Conservation (phyloP, 2,888 invertebrate species). For the Oxystoma pomonae region DNA sequence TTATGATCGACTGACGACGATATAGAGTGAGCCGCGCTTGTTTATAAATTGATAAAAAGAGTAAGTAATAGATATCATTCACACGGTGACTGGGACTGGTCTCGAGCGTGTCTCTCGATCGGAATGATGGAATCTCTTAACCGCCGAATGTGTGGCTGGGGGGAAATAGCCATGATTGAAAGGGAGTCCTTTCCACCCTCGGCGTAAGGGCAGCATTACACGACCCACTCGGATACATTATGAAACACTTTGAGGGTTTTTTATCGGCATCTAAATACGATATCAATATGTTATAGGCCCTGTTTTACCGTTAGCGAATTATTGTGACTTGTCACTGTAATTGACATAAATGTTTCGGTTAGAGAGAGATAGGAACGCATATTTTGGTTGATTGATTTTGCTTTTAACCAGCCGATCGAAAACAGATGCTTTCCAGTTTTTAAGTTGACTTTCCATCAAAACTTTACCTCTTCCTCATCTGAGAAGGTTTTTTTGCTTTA, state of each 20-base stretch:
- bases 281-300: slow-evolving; percentile 45
- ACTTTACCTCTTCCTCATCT: no score
- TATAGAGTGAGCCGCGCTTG: no score
- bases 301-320: slow-evolving; percentile 30
- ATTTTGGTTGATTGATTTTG: no score
- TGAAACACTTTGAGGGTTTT: slow-evolving; percentile 49
- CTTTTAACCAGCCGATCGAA: no score
- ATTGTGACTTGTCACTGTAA: slow-evolving; percentile 33
- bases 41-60: slow-evolving; percentile 22
- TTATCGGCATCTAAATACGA: slow-evolving; percentile 49
- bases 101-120: slow-evolving; percentile 50
- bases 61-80: slow-evolving; percentile 44
- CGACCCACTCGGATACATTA: slow-evolving; percentile 43
- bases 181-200: slow-evolving; percentile 35
- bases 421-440: no score
- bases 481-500: no score
- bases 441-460: no score
- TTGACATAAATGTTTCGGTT: no score
- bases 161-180: slow-evolving; percentile 51
- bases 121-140: slow-evolving; percentile 52
- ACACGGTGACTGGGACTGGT: slow-evolving; percentile 46
- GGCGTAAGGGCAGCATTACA: slow-evolving; percentile 21
- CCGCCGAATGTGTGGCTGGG: slow-evolving; percentile 49
- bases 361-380: slow-evolving; percentile 24
- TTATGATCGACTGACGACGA: no score